These are phyloP conservation scores for Apis laboriosa DNA, from an alignment of 1,140 invertebrate species.

Conservation along the genomic window DNA sequence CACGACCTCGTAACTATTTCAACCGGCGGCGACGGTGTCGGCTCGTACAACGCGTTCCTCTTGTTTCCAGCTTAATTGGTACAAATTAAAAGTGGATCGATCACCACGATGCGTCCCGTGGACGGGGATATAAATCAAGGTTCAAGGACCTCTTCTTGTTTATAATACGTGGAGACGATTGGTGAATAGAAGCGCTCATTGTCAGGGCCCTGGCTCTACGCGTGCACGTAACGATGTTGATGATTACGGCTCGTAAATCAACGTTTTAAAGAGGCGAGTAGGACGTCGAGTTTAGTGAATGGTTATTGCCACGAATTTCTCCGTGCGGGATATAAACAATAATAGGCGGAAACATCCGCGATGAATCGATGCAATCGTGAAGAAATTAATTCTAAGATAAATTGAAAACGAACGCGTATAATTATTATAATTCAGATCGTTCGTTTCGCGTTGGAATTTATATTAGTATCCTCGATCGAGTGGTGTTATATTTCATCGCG, in stretches of 20 bases:
- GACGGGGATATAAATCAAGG: constrained; percentile 6
- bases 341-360: background rate
- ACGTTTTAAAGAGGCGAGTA: background rate
- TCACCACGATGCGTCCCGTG: background rate
- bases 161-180: too few species aligned
- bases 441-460: too few species aligned
- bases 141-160: constrained; percentile 40
- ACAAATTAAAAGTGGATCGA: constrained; percentile 53
- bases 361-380: background rate
- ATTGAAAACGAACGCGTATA: too few species aligned
- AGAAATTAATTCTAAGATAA: too few species aligned
- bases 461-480: too few species aligned
- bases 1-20: constrained; percentile 61
- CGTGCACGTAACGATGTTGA: background rate
- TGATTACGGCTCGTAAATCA: constrained; percentile 25
- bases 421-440: too few species aligned
- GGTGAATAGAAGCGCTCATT: background rate
- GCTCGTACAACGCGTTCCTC: constrained; percentile 36
- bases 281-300: background rate
- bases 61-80: constrained; percentile 60
- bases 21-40: constrained; percentile 11
- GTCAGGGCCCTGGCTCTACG: background rate
- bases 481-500: too few species aligned
- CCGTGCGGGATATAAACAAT: constrained; percentile 1
- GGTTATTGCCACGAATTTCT: constrained; percentile 15